Percentiles rank a stretch among this genome's conserved stretches.
phyloP scores from a whole-genome alignment of 1,140 invertebrate species.

The Lordiphosa mommai region DNA sequence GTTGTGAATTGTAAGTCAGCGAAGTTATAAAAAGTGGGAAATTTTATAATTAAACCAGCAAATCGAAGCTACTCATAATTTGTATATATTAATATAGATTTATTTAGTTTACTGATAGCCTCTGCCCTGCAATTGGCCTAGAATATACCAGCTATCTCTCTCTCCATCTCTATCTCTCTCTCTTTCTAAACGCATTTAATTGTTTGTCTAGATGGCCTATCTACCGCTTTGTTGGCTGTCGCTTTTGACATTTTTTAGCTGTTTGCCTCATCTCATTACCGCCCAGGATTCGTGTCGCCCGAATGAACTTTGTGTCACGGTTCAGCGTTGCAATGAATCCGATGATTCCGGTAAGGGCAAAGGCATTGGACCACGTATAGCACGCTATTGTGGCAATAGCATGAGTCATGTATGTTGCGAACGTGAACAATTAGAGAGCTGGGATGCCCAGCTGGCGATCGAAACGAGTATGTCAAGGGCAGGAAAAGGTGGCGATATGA shows the following conservation, averaged over 20 bases:
- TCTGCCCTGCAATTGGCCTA: too few species aligned
- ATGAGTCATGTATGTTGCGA: constrained; percentile 41
- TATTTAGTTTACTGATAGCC: too few species aligned
- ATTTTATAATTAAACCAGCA: background rate
- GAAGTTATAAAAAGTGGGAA: background rate
- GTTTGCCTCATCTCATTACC: too few species aligned
- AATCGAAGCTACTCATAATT: background rate
- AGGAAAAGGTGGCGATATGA: background rate
- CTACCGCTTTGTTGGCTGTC: too few species aligned
- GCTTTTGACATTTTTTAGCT: too few species aligned
- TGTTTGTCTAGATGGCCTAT: too few species aligned
- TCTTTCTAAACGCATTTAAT: too few species aligned
- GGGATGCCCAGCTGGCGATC: constrained; percentile 15
- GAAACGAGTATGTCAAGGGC: too few species aligned
- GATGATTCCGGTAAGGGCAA: constrained; percentile 38
- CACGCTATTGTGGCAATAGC: constrained; percentile 18
- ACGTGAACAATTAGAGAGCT: constrained; percentile 40
- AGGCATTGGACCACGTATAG: constrained; percentile 34
- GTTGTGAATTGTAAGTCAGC: too few species aligned
- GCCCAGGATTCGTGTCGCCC: constrained; percentile 7
- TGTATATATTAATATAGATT: too few species aligned
- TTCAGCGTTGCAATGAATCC: constrained; percentile 29
- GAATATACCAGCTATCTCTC: too few species aligned
- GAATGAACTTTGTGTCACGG: constrained; percentile 39
- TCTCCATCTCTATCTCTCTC: background rate